Evolutionary conservation across 2,797 vertebrate species (phyloP), one percentile per base, ranked within the genome.

Genomic region (Anguilla megastoma): DNA sequence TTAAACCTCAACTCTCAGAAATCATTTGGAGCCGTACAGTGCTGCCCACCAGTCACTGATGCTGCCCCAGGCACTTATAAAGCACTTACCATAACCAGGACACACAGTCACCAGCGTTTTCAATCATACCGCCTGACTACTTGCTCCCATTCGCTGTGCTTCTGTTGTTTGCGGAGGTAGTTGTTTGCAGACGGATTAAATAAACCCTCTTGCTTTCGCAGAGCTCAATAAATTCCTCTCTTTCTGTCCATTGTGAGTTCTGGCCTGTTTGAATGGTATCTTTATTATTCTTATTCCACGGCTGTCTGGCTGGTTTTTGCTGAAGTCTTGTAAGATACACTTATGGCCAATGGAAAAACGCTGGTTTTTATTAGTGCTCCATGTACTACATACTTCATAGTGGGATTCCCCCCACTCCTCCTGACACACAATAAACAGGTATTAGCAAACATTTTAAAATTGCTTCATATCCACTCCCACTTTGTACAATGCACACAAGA

Each of bases 31-130:
- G 74, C 33, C 74, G 41, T 2, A 79, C 36, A 36, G 74, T 21
- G 33, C 3, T 41, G 14, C 14, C 74, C 74, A 79, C 14, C 36
- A 79, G 33, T 41, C 74, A 79, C 33, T 45, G 74, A 79, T 36
- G 74, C 74, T 79, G 74, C 74, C 74, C 33, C 3, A 18, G 12
- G 33, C 33, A 16, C 36, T 41, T 79, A 41, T 41, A 79, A 79
- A 79, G 74, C 74, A 41, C 74, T 79, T 79, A 79, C 36, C 74
- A 41, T 79, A 79, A 41, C 74, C 74, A 79, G 74, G 74, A 79
- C 74, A 79, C 36, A 41, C 74, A 45, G 36, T 79, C 74, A 18
- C 33, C 74, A 79, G 30, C 74, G 18, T 41, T 79, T 45, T 79
- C 74, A 41, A 79, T 79, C 74, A 79, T 30, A 1, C 74, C 18